Evolutionary conservation across 2,113 vertebrate genomes (phyloP).

Genomic region (Oreochromis tanganicae): DNA sequence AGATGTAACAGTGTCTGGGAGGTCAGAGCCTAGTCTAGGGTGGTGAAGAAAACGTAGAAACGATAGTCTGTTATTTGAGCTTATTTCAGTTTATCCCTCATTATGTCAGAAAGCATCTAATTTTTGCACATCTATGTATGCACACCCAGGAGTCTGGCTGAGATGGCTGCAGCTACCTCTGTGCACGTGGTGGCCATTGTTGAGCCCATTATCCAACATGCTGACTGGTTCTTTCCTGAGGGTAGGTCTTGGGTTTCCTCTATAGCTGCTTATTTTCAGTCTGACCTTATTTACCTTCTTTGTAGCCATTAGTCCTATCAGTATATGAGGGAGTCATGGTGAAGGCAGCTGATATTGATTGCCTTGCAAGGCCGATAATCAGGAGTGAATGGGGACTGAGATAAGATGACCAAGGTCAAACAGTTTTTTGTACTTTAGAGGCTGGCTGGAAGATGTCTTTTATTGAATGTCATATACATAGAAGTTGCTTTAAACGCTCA

Average conservation of each 20-base stretch:
- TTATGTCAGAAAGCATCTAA: neutral
- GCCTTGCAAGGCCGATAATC: neutral
- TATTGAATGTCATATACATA: neutral
- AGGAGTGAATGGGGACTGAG: neutral
- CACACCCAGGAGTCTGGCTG: constrained; percentile 80
- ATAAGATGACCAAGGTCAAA: neutral
- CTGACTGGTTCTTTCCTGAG: constrained; percentile 97
- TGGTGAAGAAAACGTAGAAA: neutral
- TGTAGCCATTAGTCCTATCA: neutral
- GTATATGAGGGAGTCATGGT: neutral
- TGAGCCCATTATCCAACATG: constrained; percentile 95
- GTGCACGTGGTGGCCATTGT: constrained; percentile 94
- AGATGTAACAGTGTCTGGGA: neutral
- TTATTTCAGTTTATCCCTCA: neutral
- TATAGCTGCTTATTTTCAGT: neutral
- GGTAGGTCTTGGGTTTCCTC: constrained; percentile 67
- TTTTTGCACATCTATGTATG: neutral
- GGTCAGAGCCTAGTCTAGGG: neutral
- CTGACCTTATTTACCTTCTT: neutral
- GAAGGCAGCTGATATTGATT: neutral
- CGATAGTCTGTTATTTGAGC: neutral
- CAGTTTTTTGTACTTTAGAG: neutral
- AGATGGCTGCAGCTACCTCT: constrained; percentile 95
- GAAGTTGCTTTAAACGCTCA: neutral
- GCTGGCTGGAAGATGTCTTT: neutral